phyloP scores from a whole-genome alignment of 2,888 invertebrate species.

The Scelioninae gen. 1 region DNA sequence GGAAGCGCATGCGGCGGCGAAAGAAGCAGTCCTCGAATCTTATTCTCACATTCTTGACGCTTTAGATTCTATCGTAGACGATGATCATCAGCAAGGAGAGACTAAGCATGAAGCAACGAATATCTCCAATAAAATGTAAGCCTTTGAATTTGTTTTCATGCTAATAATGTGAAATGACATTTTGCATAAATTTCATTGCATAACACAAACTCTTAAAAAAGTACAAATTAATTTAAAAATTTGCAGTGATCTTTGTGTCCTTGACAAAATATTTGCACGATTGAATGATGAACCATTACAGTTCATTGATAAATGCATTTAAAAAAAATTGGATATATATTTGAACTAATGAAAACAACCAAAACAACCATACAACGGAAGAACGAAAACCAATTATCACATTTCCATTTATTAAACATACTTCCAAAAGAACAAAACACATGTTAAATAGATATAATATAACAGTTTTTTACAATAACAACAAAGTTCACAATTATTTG shows the following conservation, averaged over 20 bases:
- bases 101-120: conserved; percentile 31
- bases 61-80: conserved; percentile 35
- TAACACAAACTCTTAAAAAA: conserved; percentile 36
- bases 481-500: too few relatives aligned
- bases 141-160: conserved; percentile 57
- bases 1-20: conserved; percentile 26
- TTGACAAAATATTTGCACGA: conserved; percentile 37
- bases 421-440: too few relatives aligned
- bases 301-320: too few relatives aligned
- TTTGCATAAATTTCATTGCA: conserved; percentile 46
- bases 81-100: conserved; percentile 41
- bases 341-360: too few relatives aligned
- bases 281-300: too few relatives aligned
- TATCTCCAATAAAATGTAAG: conserved; percentile 44
- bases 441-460: too few relatives aligned
- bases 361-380: too few relatives aligned
- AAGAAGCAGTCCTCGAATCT: conserved; percentile 10
- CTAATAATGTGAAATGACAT: conserved; percentile 46
- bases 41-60: conserved; percentile 48
- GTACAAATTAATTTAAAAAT: conserved; percentile 37
- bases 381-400: too few relatives aligned
- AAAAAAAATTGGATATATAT: too few relatives aligned
- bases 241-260: conserved; percentile 40
- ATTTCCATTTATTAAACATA: too few relatives aligned
- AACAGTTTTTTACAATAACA: too few relatives aligned